phyloP scores from a whole-genome alignment of 1,140 invertebrate genomes.

The Bombus fervidus region DNA sequence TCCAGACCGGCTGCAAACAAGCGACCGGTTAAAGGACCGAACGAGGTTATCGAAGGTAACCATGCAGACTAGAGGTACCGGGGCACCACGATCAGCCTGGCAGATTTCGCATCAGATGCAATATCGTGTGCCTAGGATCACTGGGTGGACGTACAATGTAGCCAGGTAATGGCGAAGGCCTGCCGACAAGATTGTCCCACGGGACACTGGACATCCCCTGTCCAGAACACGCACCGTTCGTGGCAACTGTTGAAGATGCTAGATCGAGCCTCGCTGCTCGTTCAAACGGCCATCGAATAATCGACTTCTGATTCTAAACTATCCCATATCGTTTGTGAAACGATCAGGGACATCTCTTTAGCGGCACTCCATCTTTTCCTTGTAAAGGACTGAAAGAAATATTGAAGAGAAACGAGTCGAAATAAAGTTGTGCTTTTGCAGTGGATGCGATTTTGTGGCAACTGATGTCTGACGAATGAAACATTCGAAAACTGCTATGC shows the following conservation, averaged over 20 bases:
- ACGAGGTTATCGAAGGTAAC: constrained; percentile 73
- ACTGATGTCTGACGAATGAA: no score
- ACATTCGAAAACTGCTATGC: no score
- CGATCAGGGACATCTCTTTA: background rate
- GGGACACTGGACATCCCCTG: constrained; percentile 58
- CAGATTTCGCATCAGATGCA: constrained; percentile 74
- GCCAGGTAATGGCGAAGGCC: constrained; percentile 67
- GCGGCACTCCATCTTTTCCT: background rate
- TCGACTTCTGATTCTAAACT: constrained; percentile 35
- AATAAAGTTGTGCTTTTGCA: no score
- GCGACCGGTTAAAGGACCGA: constrained; percentile 43
- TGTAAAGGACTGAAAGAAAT: background rate
- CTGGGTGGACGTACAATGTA: constrained; percentile 67
- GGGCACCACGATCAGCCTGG: constrained; percentile 53
- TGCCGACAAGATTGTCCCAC: constrained; percentile 65
- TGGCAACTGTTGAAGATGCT: constrained; percentile 42
- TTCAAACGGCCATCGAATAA: constrained; percentile 55
- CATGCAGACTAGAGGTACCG: constrained; percentile 63
- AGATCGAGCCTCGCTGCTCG: constrained; percentile 36
- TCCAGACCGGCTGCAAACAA: constrained; percentile 32
- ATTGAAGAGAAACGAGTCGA: no score
- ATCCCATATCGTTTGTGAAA: background rate
- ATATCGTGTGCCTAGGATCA: constrained; percentile 70
- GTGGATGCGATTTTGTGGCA: no score
- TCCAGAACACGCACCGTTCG: constrained; percentile 53